A percentile compares a stretch with the other conserved stretches of the same genome.
phyloP scores from a whole-genome alignment of 2,888 invertebrate species.

The Paralinhomoeus sp. region DNA sequence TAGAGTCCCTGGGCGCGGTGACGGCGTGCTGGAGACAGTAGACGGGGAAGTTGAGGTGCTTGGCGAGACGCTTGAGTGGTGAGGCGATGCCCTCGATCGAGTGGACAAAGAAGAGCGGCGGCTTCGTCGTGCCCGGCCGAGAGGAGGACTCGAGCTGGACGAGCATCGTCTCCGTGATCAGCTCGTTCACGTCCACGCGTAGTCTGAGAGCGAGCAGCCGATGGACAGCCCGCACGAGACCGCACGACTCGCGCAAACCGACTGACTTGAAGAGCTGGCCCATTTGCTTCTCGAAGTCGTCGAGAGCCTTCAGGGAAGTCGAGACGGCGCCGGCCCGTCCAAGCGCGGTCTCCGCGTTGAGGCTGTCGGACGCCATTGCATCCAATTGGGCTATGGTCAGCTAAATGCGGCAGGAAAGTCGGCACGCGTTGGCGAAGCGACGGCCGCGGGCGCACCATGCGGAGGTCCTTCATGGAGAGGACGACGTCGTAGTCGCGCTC shows the following conservation, averaged over 20 bases:
- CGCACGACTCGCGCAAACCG: too few species aligned
- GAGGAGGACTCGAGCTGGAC: too few species aligned
- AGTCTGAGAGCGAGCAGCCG: too few species aligned
- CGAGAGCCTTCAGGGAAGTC: too few species aligned
- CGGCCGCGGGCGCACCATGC: slow-evolving; percentile 37
- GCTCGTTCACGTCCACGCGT: slow-evolving; percentile 34
- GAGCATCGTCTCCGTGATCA: slow-evolving; percentile 47
- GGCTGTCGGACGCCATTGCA: slow-evolving; percentile 26
- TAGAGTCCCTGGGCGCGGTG: slow-evolving; percentile 20
- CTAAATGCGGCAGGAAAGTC: slow-evolving; percentile 10
- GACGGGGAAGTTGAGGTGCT: slow-evolving; percentile 16
- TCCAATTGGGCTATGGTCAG: slow-evolving; percentile 50
- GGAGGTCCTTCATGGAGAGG: slow-evolving; percentile 65
- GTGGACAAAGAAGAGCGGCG: slow-evolving; percentile 38
- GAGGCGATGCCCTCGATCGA: slow-evolving; percentile 54
- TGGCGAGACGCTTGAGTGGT: slow-evolving; percentile 11
- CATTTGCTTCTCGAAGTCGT: slow-evolving; percentile 2
- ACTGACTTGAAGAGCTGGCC: slow-evolving; percentile 1
- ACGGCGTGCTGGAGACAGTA: slow-evolving; percentile 24
- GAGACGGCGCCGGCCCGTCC: too few species aligned
- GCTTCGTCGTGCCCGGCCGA: too few species aligned
- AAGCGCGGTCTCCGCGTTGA: too few species aligned
- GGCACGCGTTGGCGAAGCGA: too few species aligned
- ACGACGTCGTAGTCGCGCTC: slow-evolving; percentile 48
- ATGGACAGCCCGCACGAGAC: too few species aligned